phyloP scores from a whole-genome alignment of 2,797 vertebrate species.

The Phrynocephalus forsythii region DNA sequence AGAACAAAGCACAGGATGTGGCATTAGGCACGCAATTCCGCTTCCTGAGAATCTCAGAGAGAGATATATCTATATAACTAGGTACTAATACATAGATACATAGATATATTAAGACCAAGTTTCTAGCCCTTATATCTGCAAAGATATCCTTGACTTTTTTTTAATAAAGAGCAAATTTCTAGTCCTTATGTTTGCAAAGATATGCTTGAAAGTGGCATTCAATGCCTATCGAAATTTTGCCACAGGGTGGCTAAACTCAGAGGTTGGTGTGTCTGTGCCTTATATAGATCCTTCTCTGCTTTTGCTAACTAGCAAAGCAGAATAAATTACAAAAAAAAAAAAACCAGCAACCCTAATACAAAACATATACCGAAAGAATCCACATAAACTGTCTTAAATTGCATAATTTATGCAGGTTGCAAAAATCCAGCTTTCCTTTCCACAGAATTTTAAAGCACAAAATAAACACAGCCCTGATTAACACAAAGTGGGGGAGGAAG shows the following conservation, averaged over 20 bases:
- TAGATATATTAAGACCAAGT: too few species aligned
- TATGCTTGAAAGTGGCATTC: neutral
- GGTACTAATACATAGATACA: too few species aligned
- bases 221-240: conserved; percentile 6
- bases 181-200: conserved; percentile 23
- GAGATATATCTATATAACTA: too few species aligned
- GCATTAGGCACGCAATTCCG: neutral
- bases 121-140: too few species aligned
- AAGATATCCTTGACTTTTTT: too few species aligned
- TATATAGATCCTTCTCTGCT: neutral
- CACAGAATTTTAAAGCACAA: conserved; percentile 9
- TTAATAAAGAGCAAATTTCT: conserved; percentile 9
- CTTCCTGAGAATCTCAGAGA: conserved; percentile 13
- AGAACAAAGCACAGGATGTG: neutral
- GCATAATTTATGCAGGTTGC: conserved; percentile 3
- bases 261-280: neutral
- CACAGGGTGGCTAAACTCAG: neutral
- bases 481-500: conserved; percentile 13
- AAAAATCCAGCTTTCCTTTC: conserved; percentile 14
- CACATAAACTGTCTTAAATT: neutral
- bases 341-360: too few species aligned
- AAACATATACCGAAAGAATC: neutral
- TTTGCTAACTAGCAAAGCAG: neutral
- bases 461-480: conserved; percentile 30
- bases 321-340: conserved; percentile 19